These are phyloP conservation scores for Cacatua alba DNA, from an alignment of 2,113 vertebrate species.

Conservation along the genomic window DNA sequence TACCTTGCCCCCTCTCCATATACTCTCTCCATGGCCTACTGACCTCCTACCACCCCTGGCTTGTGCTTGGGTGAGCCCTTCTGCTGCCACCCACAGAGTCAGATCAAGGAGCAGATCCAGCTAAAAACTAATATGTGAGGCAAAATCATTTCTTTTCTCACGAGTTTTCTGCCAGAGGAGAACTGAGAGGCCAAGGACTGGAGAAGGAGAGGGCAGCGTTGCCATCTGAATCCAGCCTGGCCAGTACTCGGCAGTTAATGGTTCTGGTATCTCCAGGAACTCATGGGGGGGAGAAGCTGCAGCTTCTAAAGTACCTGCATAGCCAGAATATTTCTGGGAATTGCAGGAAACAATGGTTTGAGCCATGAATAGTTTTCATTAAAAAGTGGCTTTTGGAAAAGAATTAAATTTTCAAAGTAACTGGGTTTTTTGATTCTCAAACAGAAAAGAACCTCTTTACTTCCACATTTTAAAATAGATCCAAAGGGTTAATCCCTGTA, in stretches of 20 bases:
- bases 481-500: not conserved
- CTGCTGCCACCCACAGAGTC: not conserved
- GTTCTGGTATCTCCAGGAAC: not conserved
- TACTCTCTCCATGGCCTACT: rapidly evolving
- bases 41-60: not conserved
- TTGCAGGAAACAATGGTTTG: not conserved
- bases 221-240: not conserved
- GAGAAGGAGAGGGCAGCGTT: not conserved
- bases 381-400: not conserved
- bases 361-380: not conserved
- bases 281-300: not conserved
- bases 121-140: not conserved
- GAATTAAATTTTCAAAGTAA: not conserved
- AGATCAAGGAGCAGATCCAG: not conserved
- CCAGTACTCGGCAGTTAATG: not conserved
- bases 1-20: not conserved
- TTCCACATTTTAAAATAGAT: not conserved
- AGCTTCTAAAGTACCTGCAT: not conserved
- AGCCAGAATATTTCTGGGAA: not conserved
- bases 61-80: not conserved
- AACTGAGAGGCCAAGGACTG: not conserved
- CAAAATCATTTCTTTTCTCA: not conserved
- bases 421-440: not conserved
- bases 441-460: not conserved
- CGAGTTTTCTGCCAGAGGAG: not conserved